Conservation (phyloP, 1,140 invertebrate species). For the Saccostrea cuccullata region DNA sequence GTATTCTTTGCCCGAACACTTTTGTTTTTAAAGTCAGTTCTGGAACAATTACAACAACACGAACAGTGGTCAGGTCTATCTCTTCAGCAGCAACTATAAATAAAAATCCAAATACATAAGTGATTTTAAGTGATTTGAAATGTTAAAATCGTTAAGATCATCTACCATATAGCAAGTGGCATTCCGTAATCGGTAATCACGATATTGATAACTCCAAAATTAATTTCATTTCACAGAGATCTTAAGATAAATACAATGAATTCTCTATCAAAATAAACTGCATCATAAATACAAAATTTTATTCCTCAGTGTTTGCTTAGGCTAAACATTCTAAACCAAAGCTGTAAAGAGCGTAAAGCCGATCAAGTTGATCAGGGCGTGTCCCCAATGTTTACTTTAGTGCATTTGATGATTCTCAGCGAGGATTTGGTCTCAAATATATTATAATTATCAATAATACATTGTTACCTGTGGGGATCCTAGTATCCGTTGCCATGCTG, state of each 20-base stretch:
- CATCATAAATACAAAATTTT: no score
- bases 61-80: slow-evolving; percentile 46
- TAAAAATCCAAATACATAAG: neutral
- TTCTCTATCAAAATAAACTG: no score
- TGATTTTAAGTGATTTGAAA: neutral
- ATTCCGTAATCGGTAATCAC: no score
- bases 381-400: neutral
- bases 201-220: neutral
- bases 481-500: slow-evolving; percentile 6
- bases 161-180: no score
- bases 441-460: neutral
- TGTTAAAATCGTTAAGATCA: neutral
- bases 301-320: neutral
- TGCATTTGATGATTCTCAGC: neutral
- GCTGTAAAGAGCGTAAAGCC: neutral
- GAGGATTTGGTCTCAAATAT: neutral
- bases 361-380: neutral
- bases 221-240: neutral
- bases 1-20: slow-evolving; percentile 46
- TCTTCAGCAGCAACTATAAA: slow-evolving; percentile 58
- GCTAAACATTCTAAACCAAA: no score
- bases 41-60: slow-evolving; percentile 53
- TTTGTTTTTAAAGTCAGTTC: slow-evolving; percentile 47
- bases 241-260: no score
- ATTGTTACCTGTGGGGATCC: neutral